Conservation (phyloP, 2,888 invertebrate species). For the Pimpla rufipes region DNA sequence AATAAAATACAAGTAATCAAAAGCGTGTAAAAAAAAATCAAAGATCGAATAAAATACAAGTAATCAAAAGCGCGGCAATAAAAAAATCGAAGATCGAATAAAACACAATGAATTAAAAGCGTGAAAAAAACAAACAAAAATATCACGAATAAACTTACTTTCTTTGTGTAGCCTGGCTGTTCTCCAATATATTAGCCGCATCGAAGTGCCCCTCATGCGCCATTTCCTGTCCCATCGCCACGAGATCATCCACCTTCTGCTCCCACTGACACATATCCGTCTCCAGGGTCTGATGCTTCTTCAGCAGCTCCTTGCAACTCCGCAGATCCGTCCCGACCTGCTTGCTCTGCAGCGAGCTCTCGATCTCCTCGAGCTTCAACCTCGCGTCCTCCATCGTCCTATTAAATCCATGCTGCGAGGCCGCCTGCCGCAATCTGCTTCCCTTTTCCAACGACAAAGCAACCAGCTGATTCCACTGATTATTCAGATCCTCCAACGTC, state of each 20-base stretch:
- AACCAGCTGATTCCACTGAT: conserved; percentile 92
- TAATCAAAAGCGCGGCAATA: conserved; percentile 20
- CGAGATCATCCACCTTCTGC: conserved; percentile 92
- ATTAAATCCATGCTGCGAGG: conserved; percentile 92
- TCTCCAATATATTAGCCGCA: conserved; percentile 93
- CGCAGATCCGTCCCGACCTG: conserved; percentile 96
- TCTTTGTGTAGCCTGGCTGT: conserved; percentile 91
- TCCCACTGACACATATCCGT: conserved; percentile 95
- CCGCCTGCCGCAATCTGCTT: conserved; percentile 94
- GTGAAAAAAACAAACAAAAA: conserved; percentile 19
- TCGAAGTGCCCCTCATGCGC: conserved; percentile 98
- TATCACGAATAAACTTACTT: conserved; percentile 83
- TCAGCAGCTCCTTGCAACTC: conserved; percentile 95
- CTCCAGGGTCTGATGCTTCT: conserved; percentile 95
- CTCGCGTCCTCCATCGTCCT: conserved; percentile 96
- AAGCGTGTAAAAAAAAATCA: background rate
- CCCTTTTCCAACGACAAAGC: conserved; percentile 90
- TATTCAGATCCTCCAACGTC: conserved; percentile 90
- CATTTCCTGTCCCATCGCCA: conserved; percentile 94
- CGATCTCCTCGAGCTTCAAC: conserved; percentile 94
- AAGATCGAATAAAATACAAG: conserved; percentile 7
- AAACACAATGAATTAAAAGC: conserved; percentile 24
- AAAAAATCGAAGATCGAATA: background rate
- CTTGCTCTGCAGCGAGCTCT: conserved; percentile 91
- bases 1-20: no score